These are phyloP conservation scores for Hypsopygia costalis DNA, from an alignment of 2,888 invertebrate genomes.

Conservation along the genomic window DNA sequence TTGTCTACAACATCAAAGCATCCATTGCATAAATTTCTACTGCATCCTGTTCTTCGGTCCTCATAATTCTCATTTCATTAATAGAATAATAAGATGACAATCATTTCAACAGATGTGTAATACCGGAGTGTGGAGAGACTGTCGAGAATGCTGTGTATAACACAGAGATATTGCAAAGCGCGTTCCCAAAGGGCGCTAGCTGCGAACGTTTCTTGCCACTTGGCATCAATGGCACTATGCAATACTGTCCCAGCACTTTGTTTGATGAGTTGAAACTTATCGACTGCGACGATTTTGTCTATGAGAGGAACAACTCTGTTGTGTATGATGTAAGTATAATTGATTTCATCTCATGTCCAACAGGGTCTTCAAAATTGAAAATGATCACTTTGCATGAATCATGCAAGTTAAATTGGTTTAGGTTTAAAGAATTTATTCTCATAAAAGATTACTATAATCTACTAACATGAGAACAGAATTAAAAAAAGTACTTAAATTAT, in stretches of 20 bases:
- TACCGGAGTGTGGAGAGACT: slow-evolving; percentile 30
- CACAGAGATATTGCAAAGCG: slow-evolving; percentile 45
- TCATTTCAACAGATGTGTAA: slow-evolving; percentile 23
- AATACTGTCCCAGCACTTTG: slow-evolving; percentile 24
- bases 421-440: no score
- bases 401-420: no score
- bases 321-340: slow-evolving; percentile 38
- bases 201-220: slow-evolving; percentile 44
- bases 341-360: background rate
- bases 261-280: slow-evolving; percentile 23
- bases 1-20: no score
- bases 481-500: no score
- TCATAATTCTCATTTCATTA: no score
- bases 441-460: no score
- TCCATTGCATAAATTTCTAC: no score
- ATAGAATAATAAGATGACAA: no score
- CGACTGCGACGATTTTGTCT: slow-evolving; percentile 32
- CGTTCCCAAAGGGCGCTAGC: slow-evolving; percentile 35
- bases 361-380: no score
- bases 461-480: no score
- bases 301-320: slow-evolving; percentile 30
- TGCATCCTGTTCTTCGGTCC: no score
- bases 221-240: slow-evolving; percentile 10
- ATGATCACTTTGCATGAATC: no score
- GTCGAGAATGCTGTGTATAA: slow-evolving; percentile 29